Conservation (phyloP, 2,797 vertebrate species). For the Mormyrus proboscirostris region DNA sequence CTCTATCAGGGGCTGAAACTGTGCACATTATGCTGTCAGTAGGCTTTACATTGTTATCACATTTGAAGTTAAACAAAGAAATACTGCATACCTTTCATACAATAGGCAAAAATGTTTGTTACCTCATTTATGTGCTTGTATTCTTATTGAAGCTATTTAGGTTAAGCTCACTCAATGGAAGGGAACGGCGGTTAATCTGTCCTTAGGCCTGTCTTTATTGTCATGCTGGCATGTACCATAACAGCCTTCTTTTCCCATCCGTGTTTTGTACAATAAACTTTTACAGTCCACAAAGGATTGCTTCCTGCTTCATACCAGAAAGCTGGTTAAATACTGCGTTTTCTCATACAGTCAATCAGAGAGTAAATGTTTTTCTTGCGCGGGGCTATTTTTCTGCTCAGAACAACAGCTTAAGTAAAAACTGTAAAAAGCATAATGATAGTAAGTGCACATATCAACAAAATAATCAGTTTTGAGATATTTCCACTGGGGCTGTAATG, state of each 20-base stretch:
- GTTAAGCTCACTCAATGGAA: neutral
- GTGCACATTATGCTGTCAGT: constrained; percentile 35
- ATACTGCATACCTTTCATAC: neutral
- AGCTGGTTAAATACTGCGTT: neutral
- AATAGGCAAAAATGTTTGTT: neutral
- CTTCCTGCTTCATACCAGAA: neutral
- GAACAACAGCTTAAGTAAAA: neutral
- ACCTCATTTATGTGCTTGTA: neutral
- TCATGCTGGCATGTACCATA: neutral
- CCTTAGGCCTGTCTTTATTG: neutral
- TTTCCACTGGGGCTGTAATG: neutral
- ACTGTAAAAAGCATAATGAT: neutral
- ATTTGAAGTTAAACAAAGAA: neutral
- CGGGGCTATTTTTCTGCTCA: neutral
- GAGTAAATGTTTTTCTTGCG: neutral
- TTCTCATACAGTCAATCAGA: neutral
- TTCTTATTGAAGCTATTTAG: neutral
- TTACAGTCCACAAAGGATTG: neutral
- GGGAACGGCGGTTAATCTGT: neutral
- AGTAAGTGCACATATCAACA: neutral
- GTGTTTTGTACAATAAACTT: neutral
- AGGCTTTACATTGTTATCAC: neutral
- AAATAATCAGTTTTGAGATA: neutral
- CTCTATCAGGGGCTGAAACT: constrained; percentile 27
- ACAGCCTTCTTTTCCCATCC: neutral